Percentiles rank a stretch among this genome's conserved stretches.
These are phyloP conservation scores for Oxygymnocypris stewartii DNA, from an alignment of 2,113 vertebrate species.

Conservation along the genomic window DNA sequence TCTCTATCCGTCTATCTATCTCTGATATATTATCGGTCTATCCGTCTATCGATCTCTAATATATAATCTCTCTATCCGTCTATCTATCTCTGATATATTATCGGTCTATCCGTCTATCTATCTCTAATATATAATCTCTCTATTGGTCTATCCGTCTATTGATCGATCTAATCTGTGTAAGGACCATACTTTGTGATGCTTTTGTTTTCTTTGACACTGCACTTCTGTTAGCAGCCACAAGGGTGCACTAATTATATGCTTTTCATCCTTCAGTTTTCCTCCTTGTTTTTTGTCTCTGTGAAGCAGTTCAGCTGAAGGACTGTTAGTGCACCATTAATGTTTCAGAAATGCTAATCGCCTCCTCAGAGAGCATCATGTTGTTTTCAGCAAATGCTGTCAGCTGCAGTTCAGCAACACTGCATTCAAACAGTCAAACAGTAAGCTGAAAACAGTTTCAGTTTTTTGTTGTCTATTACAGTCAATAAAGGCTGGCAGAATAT, in stretches of 20 bases:
- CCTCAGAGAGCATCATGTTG: not conserved
- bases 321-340: slow-evolving; percentile 8
- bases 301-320: slow-evolving; percentile 12
- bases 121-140: too few species aligned
- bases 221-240: slow-evolving; percentile 44
- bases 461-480: not conserved
- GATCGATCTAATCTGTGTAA: too few species aligned
- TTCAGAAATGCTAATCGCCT: slow-evolving; percentile 16
- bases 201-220: not conserved
- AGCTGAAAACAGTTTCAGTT: not conserved
- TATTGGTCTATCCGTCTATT: too few species aligned
- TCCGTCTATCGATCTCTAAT: too few species aligned
- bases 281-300: not conserved
- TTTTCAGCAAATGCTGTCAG: not conserved
- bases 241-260: slow-evolving; percentile 20
- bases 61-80: too few species aligned
- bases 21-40: too few species aligned
- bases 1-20: too few species aligned
- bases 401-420: not conserved
- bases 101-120: too few species aligned
- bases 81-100: too few species aligned
- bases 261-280: not conserved
- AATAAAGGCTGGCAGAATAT: not conserved
- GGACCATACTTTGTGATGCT: not conserved
- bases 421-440: not conserved